Base-by-base conservation (phyloP, 2,113 vertebrate genomes). In the Sturnus vulgaris region DNA sequence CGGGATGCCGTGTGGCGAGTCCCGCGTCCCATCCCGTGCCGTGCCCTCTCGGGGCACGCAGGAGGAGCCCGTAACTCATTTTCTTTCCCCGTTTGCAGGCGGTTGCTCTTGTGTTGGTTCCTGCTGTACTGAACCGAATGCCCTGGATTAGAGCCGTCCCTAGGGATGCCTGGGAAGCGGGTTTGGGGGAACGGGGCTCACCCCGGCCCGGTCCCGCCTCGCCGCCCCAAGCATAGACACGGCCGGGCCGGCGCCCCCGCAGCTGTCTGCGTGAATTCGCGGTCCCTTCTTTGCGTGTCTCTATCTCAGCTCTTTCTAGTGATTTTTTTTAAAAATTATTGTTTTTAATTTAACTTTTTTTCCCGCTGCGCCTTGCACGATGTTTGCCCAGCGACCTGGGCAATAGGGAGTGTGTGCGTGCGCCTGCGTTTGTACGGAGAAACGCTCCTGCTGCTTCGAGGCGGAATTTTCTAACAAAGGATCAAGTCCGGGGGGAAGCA, bases 401-500 rank as follows among this genome's bases (percentile, higher is more conserved):
- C 42, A 3, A 14, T 12, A 4, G n/a, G 50, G 59, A 72, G 61
- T 30, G 64, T 33, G 46, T 35, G 71, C 44, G 63, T 11, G 64
- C 40, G 66, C 52, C 71, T 3, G 75, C 4, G 40, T 55, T 53
- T n/a, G 80, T 10, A 4, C 3, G 50, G 75, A 55, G 79, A 68
- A 77, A 82, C 31, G 65, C 78, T 59, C 37, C 78, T 23, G 68
- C 76, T 60, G 80, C 82, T 93, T 56, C 63, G 0, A 64, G 75
- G 79, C 0, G 72, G 75, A 86, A 95, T 93, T 88, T 65, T 64
- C 89, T 77, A 96, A 95, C 95, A 95, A 96, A 95, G 83, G 83
- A 88, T 59, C 33, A 30, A 92, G 46, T 63, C 79, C 11, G 11
- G 33, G 57, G 53, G 71, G 86, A 75, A 53, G n/a, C 61, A 66